Conservation (phyloP, 53 echinoderm and acorn worm species). For the Hippasteria phrygiana region DNA sequence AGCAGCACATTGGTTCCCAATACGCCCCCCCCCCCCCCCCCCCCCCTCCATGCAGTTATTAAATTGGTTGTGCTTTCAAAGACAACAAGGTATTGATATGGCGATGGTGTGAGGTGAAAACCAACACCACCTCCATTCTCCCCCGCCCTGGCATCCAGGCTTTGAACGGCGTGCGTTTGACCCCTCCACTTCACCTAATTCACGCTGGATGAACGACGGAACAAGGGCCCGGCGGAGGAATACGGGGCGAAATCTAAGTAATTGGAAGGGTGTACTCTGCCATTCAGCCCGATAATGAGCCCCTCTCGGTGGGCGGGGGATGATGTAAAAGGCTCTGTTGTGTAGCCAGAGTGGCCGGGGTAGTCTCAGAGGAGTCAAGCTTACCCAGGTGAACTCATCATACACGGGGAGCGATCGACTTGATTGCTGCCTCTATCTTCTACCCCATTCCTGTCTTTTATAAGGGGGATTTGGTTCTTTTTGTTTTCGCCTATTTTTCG, state of each 20-base stretch:
- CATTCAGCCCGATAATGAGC: conserved; percentile 57
- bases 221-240: conserved; percentile 68
- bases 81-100: conserved; percentile 66
- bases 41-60: conserved; percentile 49
- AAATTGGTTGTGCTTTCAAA: conserved; percentile 69
- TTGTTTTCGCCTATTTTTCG: conserved; percentile 17
- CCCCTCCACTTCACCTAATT: conserved; percentile 63
- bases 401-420: conserved; percentile 27
- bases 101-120: conserved; percentile 56
- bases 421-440: conserved; percentile 19
- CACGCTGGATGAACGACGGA: conserved; percentile 48
- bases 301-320: conserved; percentile 61
- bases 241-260: conserved; percentile 62
- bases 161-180: conserved; percentile 43
- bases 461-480: no score
- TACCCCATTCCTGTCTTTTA: background rate
- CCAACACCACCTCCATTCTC: conserved; percentile 60
- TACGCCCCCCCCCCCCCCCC: conserved; percentile 12
- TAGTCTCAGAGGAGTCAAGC: conserved; percentile 46
- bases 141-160: conserved; percentile 10
- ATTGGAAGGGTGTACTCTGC: conserved; percentile 66
- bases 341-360: conserved; percentile 41
- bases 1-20: conserved; percentile 5
- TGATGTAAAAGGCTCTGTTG: conserved; percentile 61
- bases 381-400: conserved; percentile 59